Base-by-base conservation (phyloP, 2,888 invertebrate species). In the Tetrapedia diversipes region DNA sequence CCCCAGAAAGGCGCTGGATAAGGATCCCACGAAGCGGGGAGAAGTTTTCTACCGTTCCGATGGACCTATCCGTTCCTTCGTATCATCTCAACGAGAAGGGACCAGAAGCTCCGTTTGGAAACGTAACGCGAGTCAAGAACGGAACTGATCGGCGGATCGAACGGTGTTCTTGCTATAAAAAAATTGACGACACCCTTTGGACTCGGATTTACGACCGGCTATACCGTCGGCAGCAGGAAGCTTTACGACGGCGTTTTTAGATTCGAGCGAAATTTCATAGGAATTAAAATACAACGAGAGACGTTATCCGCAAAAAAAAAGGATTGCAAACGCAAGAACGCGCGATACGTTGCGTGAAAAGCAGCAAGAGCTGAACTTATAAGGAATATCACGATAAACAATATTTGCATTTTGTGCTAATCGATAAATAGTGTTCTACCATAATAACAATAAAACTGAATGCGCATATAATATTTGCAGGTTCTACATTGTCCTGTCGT, bases 1-100 rank as follows among this genome's bases (percentile, higher is more conserved):
- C 27, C 16, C 53, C 34, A 29, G 24, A 69, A 37, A 45, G 47
- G 43, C 32, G 45, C 29, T 34, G 8, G 81, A 77, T 81, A 77
- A 68, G 57, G 54, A 77, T 81, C 65, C 65, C 53, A 66, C 34
- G 41, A 22, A 39, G 32, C 61, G 27, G 61, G 59, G 71, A 68
- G 51, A 29, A 45, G 51, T 56, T 80, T 76, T 54, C 59, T 63
- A n/a, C n/a, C 63, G 54, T 51, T 64, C 51, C 54, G 64, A 74
- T 69, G 64, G 56, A 37, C 22, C 22, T n/a, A n/a, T 65, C 61
- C 54, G 19, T 47, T 54, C 39, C 32, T 49, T 22, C 47, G 8
- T 22, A 0, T 24, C 19, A 39, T n/a, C 11, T n/a, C 19, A 29
- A 47, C 67, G 67, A 24, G 16, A n/a, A 51, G 41, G 59, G 29